Evolutionary conservation across 2,888 invertebrate genomes (phyloP).

Genomic region (Dorcus parallelipipedus): DNA sequence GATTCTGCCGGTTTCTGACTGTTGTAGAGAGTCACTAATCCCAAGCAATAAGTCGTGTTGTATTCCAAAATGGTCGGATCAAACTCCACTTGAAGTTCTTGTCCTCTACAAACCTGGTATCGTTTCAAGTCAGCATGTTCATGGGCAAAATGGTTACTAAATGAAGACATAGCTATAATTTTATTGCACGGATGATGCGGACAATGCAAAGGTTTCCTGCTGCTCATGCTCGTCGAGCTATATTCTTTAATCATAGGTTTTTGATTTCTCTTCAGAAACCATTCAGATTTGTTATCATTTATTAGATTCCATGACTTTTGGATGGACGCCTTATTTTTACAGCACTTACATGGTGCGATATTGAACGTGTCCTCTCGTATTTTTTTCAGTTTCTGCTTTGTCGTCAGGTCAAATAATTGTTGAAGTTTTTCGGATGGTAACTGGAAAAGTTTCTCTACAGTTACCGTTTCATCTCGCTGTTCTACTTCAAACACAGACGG

Average conservation of each 20-base stretch:
- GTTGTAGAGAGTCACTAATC: conserved; percentile 39
- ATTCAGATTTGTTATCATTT: conserved; percentile 3
- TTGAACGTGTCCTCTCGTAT: not conserved
- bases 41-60: conserved; percentile 32
- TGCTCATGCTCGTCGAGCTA: conserved; percentile 13
- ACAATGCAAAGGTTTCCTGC: conserved; percentile 34
- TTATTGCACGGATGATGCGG: conserved; percentile 42
- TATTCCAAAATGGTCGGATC: conserved; percentile 8
- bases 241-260: conserved; percentile 5
- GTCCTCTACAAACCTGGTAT: conserved; percentile 30
- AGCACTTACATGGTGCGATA: conserved; percentile 2
- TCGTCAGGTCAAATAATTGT: conserved; percentile 24
- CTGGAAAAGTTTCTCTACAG: conserved; percentile 37
- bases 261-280: conserved; percentile 3
- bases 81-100: conserved; percentile 9
- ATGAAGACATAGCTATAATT: conserved; percentile 39
- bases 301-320: not conserved
- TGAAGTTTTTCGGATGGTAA: conserved; percentile 29
- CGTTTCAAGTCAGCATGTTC: conserved; percentile 36
- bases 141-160: conserved; percentile 41
- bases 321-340: conserved; percentile 2
- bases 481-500: conserved; percentile 3
- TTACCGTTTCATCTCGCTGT: conserved; percentile 23
- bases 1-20: conserved; percentile 31
- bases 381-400: not conserved